Conservation (phyloP, 2,888 invertebrate species). For the Lacanobia oleracea region DNA sequence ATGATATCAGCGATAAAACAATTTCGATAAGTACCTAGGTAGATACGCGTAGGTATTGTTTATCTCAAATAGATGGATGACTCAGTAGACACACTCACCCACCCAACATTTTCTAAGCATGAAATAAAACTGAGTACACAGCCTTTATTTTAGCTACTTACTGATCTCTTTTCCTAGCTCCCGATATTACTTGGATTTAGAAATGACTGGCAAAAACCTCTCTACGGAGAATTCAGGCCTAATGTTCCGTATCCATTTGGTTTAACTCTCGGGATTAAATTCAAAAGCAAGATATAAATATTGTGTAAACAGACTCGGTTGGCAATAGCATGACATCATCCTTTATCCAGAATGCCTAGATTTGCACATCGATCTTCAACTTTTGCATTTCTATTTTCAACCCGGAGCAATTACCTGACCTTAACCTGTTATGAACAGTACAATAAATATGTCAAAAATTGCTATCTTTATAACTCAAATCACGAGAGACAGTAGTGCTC, state of each 20-base stretch:
- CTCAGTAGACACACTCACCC: slow-evolving; percentile 3
- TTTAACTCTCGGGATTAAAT: background rate
- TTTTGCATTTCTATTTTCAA: no score
- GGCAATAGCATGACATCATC: background rate
- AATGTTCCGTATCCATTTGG: background rate
- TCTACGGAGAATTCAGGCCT: background rate
- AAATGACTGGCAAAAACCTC: background rate
- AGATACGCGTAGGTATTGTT: slow-evolving; percentile 1
- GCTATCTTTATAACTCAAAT: slow-evolving; percentile 16
- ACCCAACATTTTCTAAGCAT: background rate
- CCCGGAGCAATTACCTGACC: slow-evolving; percentile 16
- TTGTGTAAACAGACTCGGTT: background rate
- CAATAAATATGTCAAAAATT: background rate
- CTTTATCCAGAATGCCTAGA: background rate
- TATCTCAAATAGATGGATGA: slow-evolving; percentile 19
- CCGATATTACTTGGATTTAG: background rate
- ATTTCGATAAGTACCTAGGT: background rate
- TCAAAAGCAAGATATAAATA: background rate
- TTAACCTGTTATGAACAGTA: slow-evolving; percentile 3
- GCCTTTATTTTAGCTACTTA: background rate
- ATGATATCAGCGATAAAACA: slow-evolving; percentile 16
- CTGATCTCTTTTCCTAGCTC: background rate
- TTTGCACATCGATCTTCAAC: no score
- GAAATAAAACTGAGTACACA: background rate
- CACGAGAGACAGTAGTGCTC: slow-evolving; percentile 49